Base-by-base conservation (phyloP, 2,797 vertebrate species). In the Pangasius djambal region DNA sequence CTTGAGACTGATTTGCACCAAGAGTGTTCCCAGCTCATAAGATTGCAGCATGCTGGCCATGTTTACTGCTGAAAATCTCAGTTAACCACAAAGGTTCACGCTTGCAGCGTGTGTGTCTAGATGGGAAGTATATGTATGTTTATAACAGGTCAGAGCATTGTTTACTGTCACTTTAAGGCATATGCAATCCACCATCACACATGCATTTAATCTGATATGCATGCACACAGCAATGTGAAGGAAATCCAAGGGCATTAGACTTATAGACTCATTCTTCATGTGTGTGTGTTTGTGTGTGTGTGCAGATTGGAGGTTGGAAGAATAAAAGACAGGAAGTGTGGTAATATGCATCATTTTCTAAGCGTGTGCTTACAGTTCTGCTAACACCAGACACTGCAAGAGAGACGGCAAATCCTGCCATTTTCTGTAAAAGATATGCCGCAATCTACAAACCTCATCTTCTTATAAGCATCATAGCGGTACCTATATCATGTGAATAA, bases 111-210 rank as follows among this genome's bases (percentile, higher is more conserved):
- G 65, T 65, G 69, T 37, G 72, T 84, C 40, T 82, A 78, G 8
- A 50, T 72, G 77, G 31, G 50, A 6, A 34, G 20, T 79, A 79
- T 61, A 22, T 3, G 15, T 34, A n/a, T 75, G 81, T 82, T 57
- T 72, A 57, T 59, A 65, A 78, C 48, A 25, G 72, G 48, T 59
- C 81, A 44, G 15, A 37, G n/a, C 52, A 15, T 67, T 86, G 88
- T 78, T 88, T 69, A 88, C 72, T 75, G 79, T 81, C 87, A 86
- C 82, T 86, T 74, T 89, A 72, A 86, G 31, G 77, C 57, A 86
- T 22, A 85, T 12, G 22, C 6, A 87, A 67, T 40, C 31, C 37
- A 22, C 40, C 77, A 18, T 52, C 48, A 89, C 59, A 88, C 67
- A 61, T 84, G 72, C 57, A 63, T 63, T 63, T 83, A 40, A 83